These are phyloP conservation scores for Portevinia maculata DNA, from an alignment of 2,888 invertebrate species.

Conservation along the genomic window DNA sequence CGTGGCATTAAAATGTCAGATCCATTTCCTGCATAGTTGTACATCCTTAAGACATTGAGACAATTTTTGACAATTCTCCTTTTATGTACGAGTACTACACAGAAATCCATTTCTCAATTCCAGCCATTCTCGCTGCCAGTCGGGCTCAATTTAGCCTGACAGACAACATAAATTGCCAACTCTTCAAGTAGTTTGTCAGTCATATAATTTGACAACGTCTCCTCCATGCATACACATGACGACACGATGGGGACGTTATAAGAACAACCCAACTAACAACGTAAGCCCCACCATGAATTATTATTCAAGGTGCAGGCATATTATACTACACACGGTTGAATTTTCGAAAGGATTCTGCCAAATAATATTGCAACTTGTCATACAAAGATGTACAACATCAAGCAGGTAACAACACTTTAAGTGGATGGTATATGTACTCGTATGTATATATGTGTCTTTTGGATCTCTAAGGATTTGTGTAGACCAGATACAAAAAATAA, in stretches of 20 bases:
- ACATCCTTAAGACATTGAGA: constrained; percentile 38
- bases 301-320: constrained; percentile 57
- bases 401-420: constrained; percentile 25
- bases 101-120: constrained; percentile 41
- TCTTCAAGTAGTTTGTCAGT: constrained; percentile 68
- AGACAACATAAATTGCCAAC: constrained; percentile 68
- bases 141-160: constrained; percentile 68
- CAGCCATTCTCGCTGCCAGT: constrained; percentile 23
- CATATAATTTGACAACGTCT: constrained; percentile 67
- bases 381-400: constrained; percentile 52
- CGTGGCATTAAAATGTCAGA: constrained; percentile 43
- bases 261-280: constrained; percentile 46
- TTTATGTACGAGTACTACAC: neutral
- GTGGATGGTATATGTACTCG: constrained; percentile 9
- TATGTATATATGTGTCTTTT: neutral
- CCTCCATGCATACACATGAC: constrained; percentile 4
- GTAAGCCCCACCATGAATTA: constrained; percentile 65
- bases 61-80: constrained; percentile 41
- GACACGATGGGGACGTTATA: constrained; percentile 31
- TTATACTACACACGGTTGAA: constrained; percentile 12
- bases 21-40: constrained; percentile 23
- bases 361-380: constrained; percentile 72
- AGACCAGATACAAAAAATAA: constrained; percentile 49
- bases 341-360: constrained; percentile 64
- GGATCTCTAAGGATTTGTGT: neutral